Evolutionary conservation across 2,888 invertebrate species (phyloP).

Genomic region (Linhomoeus sp.): DNA sequence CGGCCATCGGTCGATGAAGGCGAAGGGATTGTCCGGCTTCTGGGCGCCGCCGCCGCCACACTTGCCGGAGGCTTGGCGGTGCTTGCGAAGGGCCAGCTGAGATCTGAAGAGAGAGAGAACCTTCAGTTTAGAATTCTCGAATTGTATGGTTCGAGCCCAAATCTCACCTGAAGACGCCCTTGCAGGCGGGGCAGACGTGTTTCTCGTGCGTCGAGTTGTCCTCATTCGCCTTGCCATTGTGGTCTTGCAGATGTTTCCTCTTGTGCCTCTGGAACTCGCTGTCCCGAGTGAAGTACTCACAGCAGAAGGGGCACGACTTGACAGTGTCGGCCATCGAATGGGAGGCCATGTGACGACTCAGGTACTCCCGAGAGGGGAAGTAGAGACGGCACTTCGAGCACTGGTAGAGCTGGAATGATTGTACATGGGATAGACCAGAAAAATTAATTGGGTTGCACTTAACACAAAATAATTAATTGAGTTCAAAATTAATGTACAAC

Average conservation of each 20-base stretch:
- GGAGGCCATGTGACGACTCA: slow-evolving; percentile 19
- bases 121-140: no score
- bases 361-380: slow-evolving; percentile 19
- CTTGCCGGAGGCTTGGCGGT: not conserved
- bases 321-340: slow-evolving; percentile 11
- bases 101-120: no score
- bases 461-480: no score
- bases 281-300: slow-evolving; percentile 1
- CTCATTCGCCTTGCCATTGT: no score
- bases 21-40: not conserved
- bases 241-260: not conserved
- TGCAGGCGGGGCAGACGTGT: slow-evolving; percentile 1
- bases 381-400: slow-evolving; percentile 21
- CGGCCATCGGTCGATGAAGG: not conserved
- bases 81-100: not conserved
- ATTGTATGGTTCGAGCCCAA: not conserved
- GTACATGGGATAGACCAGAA: no score
- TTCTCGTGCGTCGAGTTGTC: no score
- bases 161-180: not conserved
- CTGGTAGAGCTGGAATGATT: slow-evolving; percentile 20
- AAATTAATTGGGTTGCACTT: no score
- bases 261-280: not conserved
- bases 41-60: not conserved
- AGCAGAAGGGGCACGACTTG: not conserved
- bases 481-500: no score